Conservation (phyloP, 2,113 vertebrate species). For the Centrocercus urophasianus region DNA sequence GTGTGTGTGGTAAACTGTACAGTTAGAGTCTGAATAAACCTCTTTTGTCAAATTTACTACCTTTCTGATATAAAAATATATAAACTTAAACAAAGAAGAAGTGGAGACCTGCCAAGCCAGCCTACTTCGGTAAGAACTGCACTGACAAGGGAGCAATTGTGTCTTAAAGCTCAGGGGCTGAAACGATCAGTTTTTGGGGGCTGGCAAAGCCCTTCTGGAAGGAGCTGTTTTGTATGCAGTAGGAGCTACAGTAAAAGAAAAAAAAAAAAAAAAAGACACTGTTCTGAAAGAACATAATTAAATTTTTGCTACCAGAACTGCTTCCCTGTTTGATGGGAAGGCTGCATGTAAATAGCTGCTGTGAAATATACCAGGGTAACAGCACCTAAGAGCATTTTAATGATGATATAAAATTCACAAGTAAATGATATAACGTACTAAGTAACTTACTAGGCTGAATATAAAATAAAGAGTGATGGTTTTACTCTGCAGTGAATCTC, state of each 20-base stretch:
- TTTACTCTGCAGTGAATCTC: slow-evolving; percentile 1
- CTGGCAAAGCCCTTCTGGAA: not conserved
- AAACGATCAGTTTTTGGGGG: not conserved
- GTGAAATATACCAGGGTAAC: not conserved
- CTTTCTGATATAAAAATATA: slow-evolving; percentile 12
- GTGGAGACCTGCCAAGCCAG: slow-evolving; percentile 47
- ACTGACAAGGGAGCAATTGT: slow-evolving; percentile 43
- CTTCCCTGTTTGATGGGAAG: not conserved
- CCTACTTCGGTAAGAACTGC: slow-evolving; percentile 42
- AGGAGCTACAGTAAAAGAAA: not conserved
- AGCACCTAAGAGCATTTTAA: not conserved
- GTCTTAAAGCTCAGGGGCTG: slow-evolving; percentile 9
- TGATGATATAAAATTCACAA: not conserved
- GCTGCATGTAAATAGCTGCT: not conserved
- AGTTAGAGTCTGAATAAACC: not conserved
- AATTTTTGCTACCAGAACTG: not conserved
- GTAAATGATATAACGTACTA: not conserved
- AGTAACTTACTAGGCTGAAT: not conserved
- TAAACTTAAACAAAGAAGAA: slow-evolving; percentile 59
- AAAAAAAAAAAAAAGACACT: not conserved
- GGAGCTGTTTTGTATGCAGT: not conserved
- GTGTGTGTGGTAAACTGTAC: not conserved
- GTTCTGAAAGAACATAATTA: rapidly evolving
- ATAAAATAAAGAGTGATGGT: not conserved
- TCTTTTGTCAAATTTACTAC: slow-evolving; percentile 1